Evolutionary conservation across 2,888 invertebrate species (phyloP), one percentile per base, ranked within the genome.

Genomic region (Nemotelus pantherinus): DNA sequence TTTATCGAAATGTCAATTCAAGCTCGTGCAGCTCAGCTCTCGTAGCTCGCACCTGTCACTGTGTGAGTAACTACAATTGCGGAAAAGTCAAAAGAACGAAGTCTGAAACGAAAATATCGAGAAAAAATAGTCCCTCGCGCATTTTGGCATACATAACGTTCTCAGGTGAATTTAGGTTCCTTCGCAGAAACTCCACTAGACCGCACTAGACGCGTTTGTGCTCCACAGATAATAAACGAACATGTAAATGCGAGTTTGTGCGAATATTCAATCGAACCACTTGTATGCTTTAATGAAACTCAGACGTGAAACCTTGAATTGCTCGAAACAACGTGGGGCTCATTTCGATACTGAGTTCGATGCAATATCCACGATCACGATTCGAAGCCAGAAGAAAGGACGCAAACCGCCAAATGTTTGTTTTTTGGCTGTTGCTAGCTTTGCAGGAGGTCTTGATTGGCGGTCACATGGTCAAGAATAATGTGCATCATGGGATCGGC

Each of bases 381-480:
- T 25, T 25, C 25, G 25, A 25, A 25, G 25, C 25, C 25, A 25
- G 25, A 25, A 25, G 25, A 25, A 25, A 25, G 25, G 25, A 25
- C 25, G 25, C 25, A 53, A 50, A 9, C 55, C 55, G 45, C 71
- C 39, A 25, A 65, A 79, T 79, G 79, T 75, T 79, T 78, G 74
- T 70, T 67, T 77, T 78, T 55, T 50, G 45, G 57, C 43, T 74
- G 55, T 53, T 79, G 53, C 65, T 79, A 50, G 63, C 75, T 44
- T 72, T 79, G 41, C 74, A 77, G 64, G 76, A 74, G 63, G 60
- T 45, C 43, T 55, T 74, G n/a, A 74, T 79, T 43, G 48, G 74
- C 45, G 74, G 79, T 67, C 79, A 78, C 67, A 78, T 78, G 70
- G 76, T 55, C 45, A 79, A 79, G 71, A 77, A 45, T 53, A 6